These are phyloP conservation scores for Echeneis naucrates DNA, from an alignment of 2,797 vertebrate species.

Conservation along the genomic window DNA sequence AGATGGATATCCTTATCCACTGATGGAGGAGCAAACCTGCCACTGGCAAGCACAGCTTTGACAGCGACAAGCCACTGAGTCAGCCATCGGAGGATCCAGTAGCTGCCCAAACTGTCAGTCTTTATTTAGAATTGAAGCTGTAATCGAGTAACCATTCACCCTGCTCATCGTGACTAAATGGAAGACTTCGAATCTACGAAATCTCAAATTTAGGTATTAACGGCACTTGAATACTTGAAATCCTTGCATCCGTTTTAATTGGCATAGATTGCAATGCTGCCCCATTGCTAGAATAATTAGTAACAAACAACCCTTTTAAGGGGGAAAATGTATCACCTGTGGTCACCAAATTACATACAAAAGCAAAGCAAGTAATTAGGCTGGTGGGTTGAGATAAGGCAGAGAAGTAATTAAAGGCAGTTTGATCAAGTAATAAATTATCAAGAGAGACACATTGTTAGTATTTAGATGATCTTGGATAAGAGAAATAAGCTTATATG, in stretches of 20 bases:
- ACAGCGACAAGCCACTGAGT: slow-evolving; percentile 74
- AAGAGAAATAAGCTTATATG: not conserved
- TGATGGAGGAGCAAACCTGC: slow-evolving; percentile 73
- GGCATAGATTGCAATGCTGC: slow-evolving; percentile 37
- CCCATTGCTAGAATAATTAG: slow-evolving; percentile 42
- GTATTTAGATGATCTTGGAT: slow-evolving; percentile 28
- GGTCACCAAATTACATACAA: slow-evolving; percentile 46
- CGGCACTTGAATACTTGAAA: slow-evolving; percentile 14
- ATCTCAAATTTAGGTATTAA: slow-evolving; percentile 4
- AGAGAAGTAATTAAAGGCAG: slow-evolving; percentile 60
- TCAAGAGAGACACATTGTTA: slow-evolving; percentile 17
- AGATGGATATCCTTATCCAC: slow-evolving; percentile 77
- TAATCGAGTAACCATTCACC: slow-evolving; percentile 65
- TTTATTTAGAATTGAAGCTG: slow-evolving; percentile 74
- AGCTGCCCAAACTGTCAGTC: slow-evolving; percentile 68
- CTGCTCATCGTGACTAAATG: slow-evolving; percentile 29
- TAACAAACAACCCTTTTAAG: slow-evolving; percentile 28
- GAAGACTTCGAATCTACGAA: slow-evolving; percentile 21
- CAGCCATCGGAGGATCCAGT: slow-evolving; percentile 70
- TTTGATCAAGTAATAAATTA: slow-evolving; percentile 56
- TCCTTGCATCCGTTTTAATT: slow-evolving; percentile 13
- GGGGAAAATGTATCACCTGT: slow-evolving; percentile 59
- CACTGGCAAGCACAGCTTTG: slow-evolving; percentile 72
- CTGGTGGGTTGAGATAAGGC: slow-evolving; percentile 57
- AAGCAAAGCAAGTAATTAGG: slow-evolving; percentile 60